Percentiles rank a stretch among this genome's conserved stretches.
Evolutionary conservation across 2,888 invertebrate species (phyloP).

Genomic region (Philaethria dido): DNA sequence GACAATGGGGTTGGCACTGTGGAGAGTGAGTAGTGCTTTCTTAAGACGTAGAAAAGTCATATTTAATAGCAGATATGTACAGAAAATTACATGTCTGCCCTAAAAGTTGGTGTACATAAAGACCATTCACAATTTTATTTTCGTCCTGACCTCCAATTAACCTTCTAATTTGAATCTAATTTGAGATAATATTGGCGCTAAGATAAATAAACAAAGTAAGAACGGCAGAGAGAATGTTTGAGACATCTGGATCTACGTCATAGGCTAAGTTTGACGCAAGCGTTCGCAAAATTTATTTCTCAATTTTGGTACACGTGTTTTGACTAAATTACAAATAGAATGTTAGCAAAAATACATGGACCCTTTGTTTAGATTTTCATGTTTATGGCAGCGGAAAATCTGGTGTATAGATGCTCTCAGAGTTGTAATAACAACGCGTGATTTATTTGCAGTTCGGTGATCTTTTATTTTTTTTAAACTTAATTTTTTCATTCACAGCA

Average conservation of each 20-base stretch:
- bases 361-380: neutral
- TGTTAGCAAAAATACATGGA: neutral
- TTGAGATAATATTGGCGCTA: slow-evolving; percentile 58
- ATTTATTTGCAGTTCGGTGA: too few relatives aligned
- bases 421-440: neutral
- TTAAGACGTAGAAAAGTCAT: neutral
- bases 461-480: neutral
- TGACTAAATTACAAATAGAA: slow-evolving; percentile 15
- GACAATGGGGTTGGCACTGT: slow-evolving; percentile 65
- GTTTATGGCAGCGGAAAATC: neutral
- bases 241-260: slow-evolving; percentile 64
- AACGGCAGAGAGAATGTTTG: slow-evolving; percentile 53
- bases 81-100: neutral
- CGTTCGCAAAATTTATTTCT: slow-evolving; percentile 40
- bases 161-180: slow-evolving; percentile 29
- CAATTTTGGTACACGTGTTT: slow-evolving; percentile 20
- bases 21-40: slow-evolving; percentile 58
- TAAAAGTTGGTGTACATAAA: neutral
- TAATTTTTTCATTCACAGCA: neutral
- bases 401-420: neutral
- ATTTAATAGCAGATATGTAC: neutral
- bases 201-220: slow-evolving; percentile 58
- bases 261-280: slow-evolving; percentile 51
- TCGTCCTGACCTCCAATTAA: slow-evolving; percentile 23
- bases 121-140: slow-evolving; percentile 31